Evolutionary conservation across 2,113 vertebrate species (phyloP), one percentile per base, ranked within the genome.

Genomic region (Caranx melampygus): DNA sequence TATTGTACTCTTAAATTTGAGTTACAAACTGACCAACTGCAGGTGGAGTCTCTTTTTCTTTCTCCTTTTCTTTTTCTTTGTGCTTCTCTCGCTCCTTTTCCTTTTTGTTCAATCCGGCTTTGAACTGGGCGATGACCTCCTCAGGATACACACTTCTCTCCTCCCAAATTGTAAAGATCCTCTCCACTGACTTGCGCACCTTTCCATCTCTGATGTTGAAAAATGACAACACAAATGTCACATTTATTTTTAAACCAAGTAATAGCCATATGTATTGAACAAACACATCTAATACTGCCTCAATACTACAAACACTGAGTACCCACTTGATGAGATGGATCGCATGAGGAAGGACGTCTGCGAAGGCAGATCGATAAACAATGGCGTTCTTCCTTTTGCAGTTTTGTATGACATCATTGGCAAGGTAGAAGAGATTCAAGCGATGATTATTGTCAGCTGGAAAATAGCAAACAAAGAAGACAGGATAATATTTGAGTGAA

Each of bases 341-440:
- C 0, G 98, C 98, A 75, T 96, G 96, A 0, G 97, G 96, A 6
- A 99, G 96, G 60, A 97, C 96, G 4, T 99, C 98, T 0, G 97
- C 97, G 11, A 99, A 99, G 0, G 97, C 88, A 7, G 96, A 91
- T 0, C 98, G 96, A 72, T 97, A 99, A n/a, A 96, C 94, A 1
- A 99, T 96, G 1, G 98, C 98, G 0, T 99, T 99, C 86, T 96
- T 99, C 65, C 98, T 95, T 84, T 99, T 99, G 95, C 98, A 99
- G 93, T 99, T 99, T 92, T 99, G 98, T 73, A 99, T 99, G 82
- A 99, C 97, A 35, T 99, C 98, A 0, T 99, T 99, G 87, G 98
- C 98, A 82, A 99, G 84, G 91, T 97, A 99, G 87, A 99, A 99
- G 31, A 99, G 97, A 92, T 99, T 99, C 90, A 99, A 91, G 7